Evolutionary conservation across 2,113 vertebrate species (phyloP).

Genomic region (Pitta sordida): DNA sequence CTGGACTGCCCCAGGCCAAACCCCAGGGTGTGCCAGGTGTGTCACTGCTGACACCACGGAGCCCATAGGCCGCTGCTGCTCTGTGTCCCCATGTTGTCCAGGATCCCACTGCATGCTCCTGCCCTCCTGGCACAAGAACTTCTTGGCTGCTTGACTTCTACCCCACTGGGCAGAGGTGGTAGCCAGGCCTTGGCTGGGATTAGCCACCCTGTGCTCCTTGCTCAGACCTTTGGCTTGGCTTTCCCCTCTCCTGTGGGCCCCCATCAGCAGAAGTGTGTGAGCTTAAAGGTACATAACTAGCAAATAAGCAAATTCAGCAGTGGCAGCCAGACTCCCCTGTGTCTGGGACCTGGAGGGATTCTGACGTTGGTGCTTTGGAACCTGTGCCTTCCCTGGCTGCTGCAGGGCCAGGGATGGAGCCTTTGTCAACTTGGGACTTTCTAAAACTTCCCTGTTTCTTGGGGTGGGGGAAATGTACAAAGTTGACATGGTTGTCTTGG

Average conservation of each 20-base stretch:
- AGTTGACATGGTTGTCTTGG: neutral
- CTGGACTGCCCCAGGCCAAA: neutral
- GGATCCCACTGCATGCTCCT: fast-evolving
- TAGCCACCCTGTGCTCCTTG: fast-evolving
- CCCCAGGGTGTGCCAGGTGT: fast-evolving
- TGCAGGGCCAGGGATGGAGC: neutral
- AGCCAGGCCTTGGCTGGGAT: neutral
- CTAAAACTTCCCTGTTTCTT: neutral
- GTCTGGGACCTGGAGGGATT: neutral
- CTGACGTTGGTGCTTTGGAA: neutral
- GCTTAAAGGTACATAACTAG: neutral
- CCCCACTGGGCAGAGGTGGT: neutral
- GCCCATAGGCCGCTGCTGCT: fast-evolving
- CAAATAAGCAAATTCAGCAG: neutral
- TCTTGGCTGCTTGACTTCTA: neutral
- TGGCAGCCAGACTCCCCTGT: fast-evolving
- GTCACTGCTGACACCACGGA: neutral
- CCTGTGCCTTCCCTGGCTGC: neutral
- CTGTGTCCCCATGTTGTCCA: fast-evolving
- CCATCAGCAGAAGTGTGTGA: neutral
- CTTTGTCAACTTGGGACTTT: fast-evolving
- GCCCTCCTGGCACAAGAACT: neutral
- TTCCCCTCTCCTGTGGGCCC: neutral
- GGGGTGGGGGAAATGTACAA: fast-evolving
- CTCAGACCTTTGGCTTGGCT: neutral